Conservation (phyloP, 1,140 invertebrate genomes). For the Cotesia vestalis region DNA sequence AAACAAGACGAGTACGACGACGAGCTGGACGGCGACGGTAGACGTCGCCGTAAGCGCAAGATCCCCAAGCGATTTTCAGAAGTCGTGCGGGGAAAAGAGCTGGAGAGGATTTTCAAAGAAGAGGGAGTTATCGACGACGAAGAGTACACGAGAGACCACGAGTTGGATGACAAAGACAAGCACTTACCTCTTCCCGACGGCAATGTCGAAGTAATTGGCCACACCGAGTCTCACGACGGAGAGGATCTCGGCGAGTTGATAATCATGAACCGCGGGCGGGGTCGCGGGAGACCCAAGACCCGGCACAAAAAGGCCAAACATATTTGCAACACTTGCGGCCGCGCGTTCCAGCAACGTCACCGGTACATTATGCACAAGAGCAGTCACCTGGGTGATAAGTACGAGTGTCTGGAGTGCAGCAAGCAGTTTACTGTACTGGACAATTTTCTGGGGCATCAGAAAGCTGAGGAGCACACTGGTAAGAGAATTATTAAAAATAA, state of each 20-base stretch:
- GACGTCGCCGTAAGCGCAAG: conserved; percentile 70
- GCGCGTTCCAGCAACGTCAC: conserved; percentile 67
- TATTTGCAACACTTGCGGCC: conserved; percentile 67
- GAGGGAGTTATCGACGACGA: conserved; percentile 76
- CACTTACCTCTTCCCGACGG: conserved; percentile 51
- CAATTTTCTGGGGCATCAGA: conserved; percentile 66
- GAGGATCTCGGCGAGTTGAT: conserved; percentile 71
- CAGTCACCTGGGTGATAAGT: conserved; percentile 65
- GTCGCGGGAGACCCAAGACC: conserved; percentile 67
- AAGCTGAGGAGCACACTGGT: conserved; percentile 63
- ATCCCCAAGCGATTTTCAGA: conserved; percentile 74
- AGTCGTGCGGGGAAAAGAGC: conserved; percentile 77
- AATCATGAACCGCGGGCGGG: conserved; percentile 69
- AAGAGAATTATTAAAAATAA: conserved; percentile 53
- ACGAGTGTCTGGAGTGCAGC: conserved; percentile 66
- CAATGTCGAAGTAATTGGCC: conserved; percentile 72
- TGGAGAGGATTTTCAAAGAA: conserved; percentile 77
- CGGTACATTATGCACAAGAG: conserved; percentile 64
- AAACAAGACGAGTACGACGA: conserved; percentile 61
- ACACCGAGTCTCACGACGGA: conserved; percentile 71
- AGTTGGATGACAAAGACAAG: conserved; percentile 50
- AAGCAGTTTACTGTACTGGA: conserved; percentile 62
- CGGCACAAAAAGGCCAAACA: conserved; percentile 63
- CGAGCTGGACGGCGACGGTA: conserved; percentile 68
- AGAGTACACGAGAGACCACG: conserved; percentile 65